Base-by-base conservation (phyloP, 2,797 vertebrate species). In the Halcyon smyrnensis region DNA sequence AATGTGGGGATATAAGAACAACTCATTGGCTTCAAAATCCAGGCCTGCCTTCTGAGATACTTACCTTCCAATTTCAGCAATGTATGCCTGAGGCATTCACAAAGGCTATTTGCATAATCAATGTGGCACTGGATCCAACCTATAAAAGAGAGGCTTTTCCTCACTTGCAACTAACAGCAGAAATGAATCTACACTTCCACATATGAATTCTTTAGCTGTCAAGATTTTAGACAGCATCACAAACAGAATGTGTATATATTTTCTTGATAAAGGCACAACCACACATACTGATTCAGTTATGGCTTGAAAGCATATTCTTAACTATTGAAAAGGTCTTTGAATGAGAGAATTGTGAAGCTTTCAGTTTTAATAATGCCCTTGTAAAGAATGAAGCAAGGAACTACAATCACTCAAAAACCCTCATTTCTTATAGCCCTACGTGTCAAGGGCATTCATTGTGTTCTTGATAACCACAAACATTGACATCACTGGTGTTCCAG, bases 281-380 rank as follows among this genome's bases (percentile, higher is more conserved):
- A 84, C 67, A 74, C 84, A 73, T 93, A 86, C 89, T 90, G 96
- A 97, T 97, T 95, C 62, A 96, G 81, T 97, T 96, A 94, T 30
- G 91, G 89, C 88, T 97, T 97, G 94, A 98, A 98, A 98, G 97
- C 96, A 91, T 96, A 91, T 97, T 96, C 94, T 98, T 97, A 98
- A 92, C 92, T 94, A 95, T 32, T 97, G 95, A 96, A 97, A 98
- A 97, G 97, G 97, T 92, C 95, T 97, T 97, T 97, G 94, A 90
- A 93, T 95, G 87, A 95, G 93, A 93, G 97, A 97, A 97, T 96
- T 91, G 96, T 93, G 81, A 93, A 92, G 92, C 90, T 97, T 97
- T 97, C 96, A 93, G 86, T 97, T 97, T 96, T 97, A 97, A 98
- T 98, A 97, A 98, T 89, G 77, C 89, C 65, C 51, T 78, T 51